These are phyloP conservation scores for Chaetodon auriga DNA, from an alignment of 2,113 vertebrate species.

Conservation along the genomic window DNA sequence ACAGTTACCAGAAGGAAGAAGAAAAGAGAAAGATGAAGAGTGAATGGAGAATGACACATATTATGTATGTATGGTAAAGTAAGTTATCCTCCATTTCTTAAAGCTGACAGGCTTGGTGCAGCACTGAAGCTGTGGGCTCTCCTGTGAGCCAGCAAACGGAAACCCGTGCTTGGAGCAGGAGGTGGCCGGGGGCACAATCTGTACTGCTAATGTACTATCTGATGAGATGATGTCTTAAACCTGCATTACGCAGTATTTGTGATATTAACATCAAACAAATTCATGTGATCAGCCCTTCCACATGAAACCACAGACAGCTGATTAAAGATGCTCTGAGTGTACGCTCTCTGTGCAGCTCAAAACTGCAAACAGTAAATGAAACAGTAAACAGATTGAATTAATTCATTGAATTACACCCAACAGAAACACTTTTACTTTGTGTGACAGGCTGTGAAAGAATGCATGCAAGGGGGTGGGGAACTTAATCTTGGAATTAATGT, in stretches of 20 bases:
- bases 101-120: conserved; percentile 28
- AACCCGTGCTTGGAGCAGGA: neutral
- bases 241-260: too few relatives aligned
- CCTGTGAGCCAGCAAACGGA: conserved; percentile 35
- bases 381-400: neutral
- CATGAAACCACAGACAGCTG: too few relatives aligned
- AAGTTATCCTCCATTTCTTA: conserved; percentile 26
- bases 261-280: too few relatives aligned
- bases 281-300: too few relatives aligned
- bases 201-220: neutral
- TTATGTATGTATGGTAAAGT: neutral
- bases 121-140: neutral
- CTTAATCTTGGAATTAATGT: conserved; percentile 13
- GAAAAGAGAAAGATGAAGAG: neutral
- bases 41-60: conserved; percentile 7
- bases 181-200: neutral
- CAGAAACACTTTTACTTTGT: conserved; percentile 2
- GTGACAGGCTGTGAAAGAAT: conserved; percentile 6
- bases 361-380: too few relatives aligned
- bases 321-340: too few relatives aligned
- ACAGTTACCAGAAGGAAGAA: neutral
- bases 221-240: neutral
- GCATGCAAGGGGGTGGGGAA: neutral
- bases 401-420: neutral
- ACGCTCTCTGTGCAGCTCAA: too few relatives aligned